A percentile compares a stretch with the other conserved stretches of the same genome.
Conservation (phyloP, 1,140 invertebrate genomes). For the Coboldia fuscipes region DNA sequence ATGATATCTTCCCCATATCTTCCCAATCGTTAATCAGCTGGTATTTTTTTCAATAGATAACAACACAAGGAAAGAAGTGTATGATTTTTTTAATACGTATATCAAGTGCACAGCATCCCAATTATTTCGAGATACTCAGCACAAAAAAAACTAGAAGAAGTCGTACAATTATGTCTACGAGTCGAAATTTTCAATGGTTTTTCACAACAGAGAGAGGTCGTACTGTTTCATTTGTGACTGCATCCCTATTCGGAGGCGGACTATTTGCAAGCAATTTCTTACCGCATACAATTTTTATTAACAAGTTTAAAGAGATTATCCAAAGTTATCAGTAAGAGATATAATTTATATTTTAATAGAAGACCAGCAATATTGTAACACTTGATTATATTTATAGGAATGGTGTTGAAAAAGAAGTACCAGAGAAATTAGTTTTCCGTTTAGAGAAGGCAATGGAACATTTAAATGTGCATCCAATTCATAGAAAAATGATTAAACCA, state of each 20-base stretch:
- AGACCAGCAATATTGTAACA: slow-evolving; percentile 1
- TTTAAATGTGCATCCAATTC: slow-evolving; percentile 20
- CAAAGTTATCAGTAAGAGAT: slow-evolving; percentile 27
- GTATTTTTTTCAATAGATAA: too few species aligned
- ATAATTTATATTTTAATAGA: too few species aligned
- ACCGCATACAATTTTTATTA: slow-evolving; percentile 27
- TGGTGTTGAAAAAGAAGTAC: slow-evolving; percentile 21
- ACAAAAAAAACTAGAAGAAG: too few species aligned
- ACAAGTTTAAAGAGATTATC: slow-evolving; percentile 25
- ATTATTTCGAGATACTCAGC: too few species aligned
- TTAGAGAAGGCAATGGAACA: slow-evolving; percentile 27
- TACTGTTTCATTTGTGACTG: slow-evolving; percentile 8
- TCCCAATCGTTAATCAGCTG: too few species aligned
- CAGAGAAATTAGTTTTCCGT: slow-evolving; percentile 15
- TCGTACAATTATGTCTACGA: too few species aligned
- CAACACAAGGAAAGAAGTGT: too few species aligned
- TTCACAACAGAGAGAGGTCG: slow-evolving; percentile 10
- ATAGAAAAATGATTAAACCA: slow-evolving; percentile 22
- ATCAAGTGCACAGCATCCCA: too few species aligned
- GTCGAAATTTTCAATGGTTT: too few species aligned
- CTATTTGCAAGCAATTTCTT: slow-evolving; percentile 15
- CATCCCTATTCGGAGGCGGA: slow-evolving; percentile 6
- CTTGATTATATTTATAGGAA: slow-evolving; percentile 16
- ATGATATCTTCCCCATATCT: too few species aligned
- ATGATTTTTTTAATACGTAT: too few species aligned